Conservation (phyloP, 2,888 invertebrate genomes). For the Drosophila emarginata region DNA sequence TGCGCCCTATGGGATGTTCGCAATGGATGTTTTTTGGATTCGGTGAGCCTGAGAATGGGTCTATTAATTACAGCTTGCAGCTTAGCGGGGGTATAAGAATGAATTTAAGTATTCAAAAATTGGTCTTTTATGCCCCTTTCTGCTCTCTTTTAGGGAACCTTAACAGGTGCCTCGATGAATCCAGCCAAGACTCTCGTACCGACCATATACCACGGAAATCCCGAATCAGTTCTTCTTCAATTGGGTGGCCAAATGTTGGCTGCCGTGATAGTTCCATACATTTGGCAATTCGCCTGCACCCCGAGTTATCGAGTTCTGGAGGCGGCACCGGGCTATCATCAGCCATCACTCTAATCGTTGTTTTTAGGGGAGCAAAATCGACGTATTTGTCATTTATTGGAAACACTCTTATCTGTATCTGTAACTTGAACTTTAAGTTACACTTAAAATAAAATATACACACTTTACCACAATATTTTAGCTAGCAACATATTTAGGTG, state of each 20-base stretch:
- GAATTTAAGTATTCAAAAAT: neutral
- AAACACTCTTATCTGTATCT: too few relatives aligned
- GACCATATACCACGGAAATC: slow-evolving; percentile 86
- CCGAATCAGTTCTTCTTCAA: slow-evolving; percentile 87
- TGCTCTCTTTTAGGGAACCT: slow-evolving; percentile 33
- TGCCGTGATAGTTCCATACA: slow-evolving; percentile 77
- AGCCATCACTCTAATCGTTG: too few relatives aligned
- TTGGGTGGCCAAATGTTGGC: slow-evolving; percentile 85
- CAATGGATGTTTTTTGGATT: slow-evolving; percentile 56
- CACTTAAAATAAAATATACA: too few relatives aligned
- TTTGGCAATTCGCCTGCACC: slow-evolving; percentile 77
- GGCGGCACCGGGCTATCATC: too few relatives aligned
- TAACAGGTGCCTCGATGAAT: slow-evolving; percentile 88
- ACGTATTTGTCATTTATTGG: too few relatives aligned
- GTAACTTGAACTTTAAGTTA: too few relatives aligned
- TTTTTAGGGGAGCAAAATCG: too few relatives aligned
- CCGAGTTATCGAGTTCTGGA: slow-evolving; percentile 14
- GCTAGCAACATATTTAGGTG: too few relatives aligned
- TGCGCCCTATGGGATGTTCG: slow-evolving; percentile 68
- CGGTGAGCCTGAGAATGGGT: slow-evolving; percentile 61
- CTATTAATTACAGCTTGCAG: slow-evolving; percentile 52
- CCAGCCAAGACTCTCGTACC: slow-evolving; percentile 88
- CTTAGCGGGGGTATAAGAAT: slow-evolving; percentile 55
- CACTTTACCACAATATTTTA: too few relatives aligned
- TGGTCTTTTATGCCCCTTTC: neutral